Conservation (phyloP, 2,888 invertebrate species). For the Cyrtodaria siliqua region DNA sequence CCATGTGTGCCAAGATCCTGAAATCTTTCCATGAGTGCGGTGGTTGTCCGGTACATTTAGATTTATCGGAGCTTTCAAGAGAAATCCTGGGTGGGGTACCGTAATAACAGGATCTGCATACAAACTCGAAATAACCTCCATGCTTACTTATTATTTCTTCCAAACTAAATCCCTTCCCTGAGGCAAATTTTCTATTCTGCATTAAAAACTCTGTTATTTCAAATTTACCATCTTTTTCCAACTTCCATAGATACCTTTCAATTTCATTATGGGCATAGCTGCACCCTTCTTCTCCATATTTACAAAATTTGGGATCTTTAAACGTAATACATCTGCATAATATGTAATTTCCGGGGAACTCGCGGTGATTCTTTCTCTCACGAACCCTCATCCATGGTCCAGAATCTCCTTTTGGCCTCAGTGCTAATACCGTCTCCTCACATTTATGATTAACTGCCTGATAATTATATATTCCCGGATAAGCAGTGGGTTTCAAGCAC, state of each 20-base stretch:
- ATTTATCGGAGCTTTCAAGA: constrained; percentile 26
- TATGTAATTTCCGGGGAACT: constrained; percentile 78
- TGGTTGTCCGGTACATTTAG: constrained; percentile 58
- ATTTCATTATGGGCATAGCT: constrained; percentile 80
- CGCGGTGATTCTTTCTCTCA: constrained; percentile 78
- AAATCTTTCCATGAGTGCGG: constrained; percentile 76
- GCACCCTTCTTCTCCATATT: constrained; percentile 74
- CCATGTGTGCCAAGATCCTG: constrained; percentile 77
- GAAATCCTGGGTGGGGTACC: constrained; percentile 69
- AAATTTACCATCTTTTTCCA: constrained; percentile 80
- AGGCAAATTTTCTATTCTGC: constrained; percentile 67
- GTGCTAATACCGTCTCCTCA: constrained; percentile 76
- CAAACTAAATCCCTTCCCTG: constrained; percentile 62
- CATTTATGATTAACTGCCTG: constrained; percentile 70
- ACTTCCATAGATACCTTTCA: constrained; percentile 80
- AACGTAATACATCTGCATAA: constrained; percentile 74
- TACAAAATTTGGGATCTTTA: constrained; percentile 66
- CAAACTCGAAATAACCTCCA: constrained; percentile 78
- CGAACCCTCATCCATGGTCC: constrained; percentile 73
- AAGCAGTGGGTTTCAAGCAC: constrained; percentile 63
- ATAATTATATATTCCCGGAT: constrained; percentile 61
- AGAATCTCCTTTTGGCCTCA: constrained; percentile 49
- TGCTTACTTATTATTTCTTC: constrained; percentile 74
- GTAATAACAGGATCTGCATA: constrained; percentile 80
- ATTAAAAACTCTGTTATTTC: constrained; percentile 80